Evolutionary conservation across 1,140 invertebrate species (phyloP).

Genomic region (Stegodyphus mimosarum): DNA sequence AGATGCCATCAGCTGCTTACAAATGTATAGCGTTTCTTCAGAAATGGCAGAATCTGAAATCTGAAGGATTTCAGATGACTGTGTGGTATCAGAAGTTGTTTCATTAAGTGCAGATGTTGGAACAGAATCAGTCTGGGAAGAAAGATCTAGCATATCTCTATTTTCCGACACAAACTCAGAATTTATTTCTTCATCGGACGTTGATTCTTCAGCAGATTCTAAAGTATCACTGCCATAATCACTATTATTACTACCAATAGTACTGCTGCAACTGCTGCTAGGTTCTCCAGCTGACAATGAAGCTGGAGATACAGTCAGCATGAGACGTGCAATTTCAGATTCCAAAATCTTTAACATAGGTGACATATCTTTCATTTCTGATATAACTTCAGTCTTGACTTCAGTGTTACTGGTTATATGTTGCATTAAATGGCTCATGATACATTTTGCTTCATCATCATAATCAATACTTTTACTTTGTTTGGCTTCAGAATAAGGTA

Average conservation of each 20-base stretch:
- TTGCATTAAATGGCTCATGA: constrained; percentile 61
- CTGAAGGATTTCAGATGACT: not conserved
- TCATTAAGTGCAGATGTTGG: not conserved
- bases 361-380: constrained; percentile 52
- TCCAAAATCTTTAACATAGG: constrained; percentile 60
- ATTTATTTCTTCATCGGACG: constrained; percentile 50
- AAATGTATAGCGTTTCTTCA: constrained; percentile 64
- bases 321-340: constrained; percentile 62
- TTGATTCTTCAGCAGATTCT: constrained; percentile 61
- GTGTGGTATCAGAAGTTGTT: not conserved
- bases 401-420: constrained; percentile 60
- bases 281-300: constrained; percentile 51
- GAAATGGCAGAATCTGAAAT: constrained; percentile 42
- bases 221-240: constrained; percentile 64
- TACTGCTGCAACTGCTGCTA: constrained; percentile 60
- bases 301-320: constrained; percentile 62
- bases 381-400: constrained; percentile 1
- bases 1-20: constrained; percentile 64
- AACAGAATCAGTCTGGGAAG: constrained; percentile 16
- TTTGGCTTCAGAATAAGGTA: not conserved
- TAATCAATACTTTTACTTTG: constrained; percentile 40
- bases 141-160: constrained; percentile 9
- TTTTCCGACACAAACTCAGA: constrained; percentile 25
- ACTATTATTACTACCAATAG: constrained; percentile 63
- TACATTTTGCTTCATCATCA: constrained; percentile 63